Evolutionary conservation across 2,797 vertebrate species (phyloP).

Genomic region (Eulemur mongoz): DNA sequence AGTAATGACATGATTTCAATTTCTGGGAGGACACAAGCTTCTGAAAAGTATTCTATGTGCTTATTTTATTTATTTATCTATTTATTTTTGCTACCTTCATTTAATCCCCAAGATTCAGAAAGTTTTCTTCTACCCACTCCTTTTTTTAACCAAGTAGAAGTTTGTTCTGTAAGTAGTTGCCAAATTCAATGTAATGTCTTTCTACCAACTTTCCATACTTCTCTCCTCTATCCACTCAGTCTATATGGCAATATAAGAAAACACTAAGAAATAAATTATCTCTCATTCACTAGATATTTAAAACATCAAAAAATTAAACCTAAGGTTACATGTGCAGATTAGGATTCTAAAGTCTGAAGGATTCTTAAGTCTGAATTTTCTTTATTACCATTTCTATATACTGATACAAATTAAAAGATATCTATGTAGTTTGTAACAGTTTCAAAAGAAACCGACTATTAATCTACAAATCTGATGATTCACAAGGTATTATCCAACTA

Average conservation of each 20-base stretch:
- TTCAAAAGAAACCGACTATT: slow-evolving; percentile 37
- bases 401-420: slow-evolving; percentile 14
- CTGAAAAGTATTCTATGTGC: background rate
- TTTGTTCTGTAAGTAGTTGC: background rate
- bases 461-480: slow-evolving; percentile 26
- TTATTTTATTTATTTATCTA: background rate
- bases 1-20: background rate
- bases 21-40: background rate
- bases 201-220: background rate
- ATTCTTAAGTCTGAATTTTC: background rate
- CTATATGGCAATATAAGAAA: background rate
- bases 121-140: background rate
- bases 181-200: background rate
- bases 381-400: background rate
- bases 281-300: background rate
- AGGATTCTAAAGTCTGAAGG: background rate
- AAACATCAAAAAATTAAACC: slow-evolving; percentile 27
- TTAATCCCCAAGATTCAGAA: background rate
- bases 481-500: slow-evolving; percentile 4
- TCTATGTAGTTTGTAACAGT: background rate
- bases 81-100: background rate
- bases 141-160: slow-evolving; percentile 15
- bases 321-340: background rate
- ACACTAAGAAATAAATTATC: background rate
- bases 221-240: background rate